A percentile compares a stretch with the other conserved stretches of the same genome.
Conservation (phyloP, 2,113 vertebrate species). For the Sylvietta virens region DNA sequence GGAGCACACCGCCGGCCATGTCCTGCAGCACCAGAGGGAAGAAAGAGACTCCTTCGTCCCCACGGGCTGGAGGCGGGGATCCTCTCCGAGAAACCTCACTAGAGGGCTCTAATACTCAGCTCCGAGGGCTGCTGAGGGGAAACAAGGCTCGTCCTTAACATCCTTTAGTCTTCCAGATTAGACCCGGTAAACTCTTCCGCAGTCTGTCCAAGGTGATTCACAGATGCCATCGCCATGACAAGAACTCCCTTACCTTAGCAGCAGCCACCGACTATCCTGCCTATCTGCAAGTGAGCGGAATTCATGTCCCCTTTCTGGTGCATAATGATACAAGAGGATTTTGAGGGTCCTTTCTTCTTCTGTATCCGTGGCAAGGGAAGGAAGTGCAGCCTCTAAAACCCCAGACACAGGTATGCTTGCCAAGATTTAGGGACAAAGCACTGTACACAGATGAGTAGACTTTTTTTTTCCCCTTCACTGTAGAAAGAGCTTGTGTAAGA, state of each 20-base stretch:
- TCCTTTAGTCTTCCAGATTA: not conserved
- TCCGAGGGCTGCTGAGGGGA: not conserved
- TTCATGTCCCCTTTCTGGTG: not conserved
- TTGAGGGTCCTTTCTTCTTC: not conserved
- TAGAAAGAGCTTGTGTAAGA: not conserved
- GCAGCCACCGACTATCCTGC: not conserved
- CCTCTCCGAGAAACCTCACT: not conserved
- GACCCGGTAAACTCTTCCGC: not conserved
- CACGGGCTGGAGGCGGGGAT: not conserved
- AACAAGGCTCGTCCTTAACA: not conserved
- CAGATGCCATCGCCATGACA: too few species aligned
- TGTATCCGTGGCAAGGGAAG: not conserved
- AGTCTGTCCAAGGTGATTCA: not conserved
- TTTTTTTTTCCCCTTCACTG: fast-evolving
- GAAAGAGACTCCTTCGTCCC: not conserved
- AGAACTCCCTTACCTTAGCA: not conserved
- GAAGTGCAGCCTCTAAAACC: not conserved
- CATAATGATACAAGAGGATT: not conserved
- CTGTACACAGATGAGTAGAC: not conserved
- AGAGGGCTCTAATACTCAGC: slow-evolving; percentile 49
- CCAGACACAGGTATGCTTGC: not conserved
- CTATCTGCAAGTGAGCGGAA: not conserved
- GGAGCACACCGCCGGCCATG: fast-evolving
- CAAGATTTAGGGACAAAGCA: not conserved
- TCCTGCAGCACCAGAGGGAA: not conserved